Evolutionary conservation across 2,888 invertebrate species (phyloP).

Genomic region (Stramonita haemastoma): DNA sequence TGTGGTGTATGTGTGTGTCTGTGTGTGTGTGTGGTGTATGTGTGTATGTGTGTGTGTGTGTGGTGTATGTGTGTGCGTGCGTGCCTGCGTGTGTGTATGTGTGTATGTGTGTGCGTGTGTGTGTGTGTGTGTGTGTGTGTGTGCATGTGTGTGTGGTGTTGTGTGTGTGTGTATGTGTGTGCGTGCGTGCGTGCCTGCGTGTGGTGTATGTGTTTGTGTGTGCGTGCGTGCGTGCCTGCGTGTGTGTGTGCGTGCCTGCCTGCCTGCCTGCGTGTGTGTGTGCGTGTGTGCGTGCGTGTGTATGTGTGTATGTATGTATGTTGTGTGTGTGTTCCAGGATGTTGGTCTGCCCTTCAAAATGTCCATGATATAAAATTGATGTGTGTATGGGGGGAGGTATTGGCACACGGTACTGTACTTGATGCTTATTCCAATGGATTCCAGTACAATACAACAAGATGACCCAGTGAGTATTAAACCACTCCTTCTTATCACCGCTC

Average conservation of each 20-base stretch:
- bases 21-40: conserved; percentile 17
- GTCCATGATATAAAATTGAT: not conserved
- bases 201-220: too few relatives aligned
- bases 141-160: not conserved
- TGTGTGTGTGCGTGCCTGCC: not conserved
- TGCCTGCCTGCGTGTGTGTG: not conserved
- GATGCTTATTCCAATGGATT: too few relatives aligned
- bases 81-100: not conserved
- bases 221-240: not conserved
- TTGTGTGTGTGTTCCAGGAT: not conserved
- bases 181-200: too few relatives aligned
- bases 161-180: not conserved
- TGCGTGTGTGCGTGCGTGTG: conserved; percentile 13
- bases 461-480: too few relatives aligned
- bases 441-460: too few relatives aligned
- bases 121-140: conserved; percentile 16
- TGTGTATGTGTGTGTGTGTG: conserved; percentile 23
- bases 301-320: conserved; percentile 21
- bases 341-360: not conserved
- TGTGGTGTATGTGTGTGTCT: conserved; percentile 13
- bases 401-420: too few relatives aligned
- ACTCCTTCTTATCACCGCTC: too few relatives aligned
- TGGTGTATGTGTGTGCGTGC: not conserved
- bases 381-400: not conserved
- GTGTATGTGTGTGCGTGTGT: too few relatives aligned